Evolutionary conservation across 2,113 vertebrate species (phyloP).

Genomic region (Thymallus thymallus): DNA sequence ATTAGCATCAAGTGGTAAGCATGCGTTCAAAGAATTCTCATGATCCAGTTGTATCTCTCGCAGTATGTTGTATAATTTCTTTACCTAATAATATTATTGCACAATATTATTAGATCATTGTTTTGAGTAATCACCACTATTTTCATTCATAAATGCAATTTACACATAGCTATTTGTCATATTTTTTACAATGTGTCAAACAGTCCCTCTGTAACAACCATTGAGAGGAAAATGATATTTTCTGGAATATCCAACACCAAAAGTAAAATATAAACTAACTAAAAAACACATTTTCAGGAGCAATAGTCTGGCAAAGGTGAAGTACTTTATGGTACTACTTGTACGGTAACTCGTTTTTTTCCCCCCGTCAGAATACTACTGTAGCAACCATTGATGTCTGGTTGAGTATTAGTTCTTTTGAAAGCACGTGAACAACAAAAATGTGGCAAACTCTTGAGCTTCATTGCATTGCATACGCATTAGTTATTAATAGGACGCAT

Average conservation of each 20-base stretch:
- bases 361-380: slow-evolving; percentile 30
- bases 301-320: slow-evolving; percentile 35
- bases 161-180: slow-evolving; percentile 29
- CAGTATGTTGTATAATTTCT: slow-evolving; percentile 40
- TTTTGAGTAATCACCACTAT: slow-evolving; percentile 31
- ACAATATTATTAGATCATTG: slow-evolving; percentile 47
- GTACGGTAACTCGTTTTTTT: slow-evolving; percentile 27
- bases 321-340: slow-evolving; percentile 35
- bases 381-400: slow-evolving; percentile 36
- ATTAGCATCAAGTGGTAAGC: slow-evolving; percentile 76
- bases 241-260: slow-evolving; percentile 31
- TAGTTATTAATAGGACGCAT: slow-evolving; percentile 45
- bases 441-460: slow-evolving; percentile 47
- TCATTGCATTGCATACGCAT: slow-evolving; percentile 64
- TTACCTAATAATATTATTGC: slow-evolving; percentile 40
- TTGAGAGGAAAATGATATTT: slow-evolving; percentile 39
- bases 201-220: slow-evolving; percentile 39
- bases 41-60: slow-evolving; percentile 53
- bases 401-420: slow-evolving; percentile 27
- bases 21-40: slow-evolving; percentile 64
- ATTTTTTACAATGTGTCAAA: slow-evolving; percentile 30
- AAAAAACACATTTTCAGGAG: slow-evolving; percentile 50
- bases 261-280: slow-evolving; percentile 38
- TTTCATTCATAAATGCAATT: slow-evolving; percentile 50
- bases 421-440: slow-evolving; percentile 49